phyloP scores from a whole-genome alignment of 2,113 vertebrate genomes.

The Corythoichthys haematopterus region DNA sequence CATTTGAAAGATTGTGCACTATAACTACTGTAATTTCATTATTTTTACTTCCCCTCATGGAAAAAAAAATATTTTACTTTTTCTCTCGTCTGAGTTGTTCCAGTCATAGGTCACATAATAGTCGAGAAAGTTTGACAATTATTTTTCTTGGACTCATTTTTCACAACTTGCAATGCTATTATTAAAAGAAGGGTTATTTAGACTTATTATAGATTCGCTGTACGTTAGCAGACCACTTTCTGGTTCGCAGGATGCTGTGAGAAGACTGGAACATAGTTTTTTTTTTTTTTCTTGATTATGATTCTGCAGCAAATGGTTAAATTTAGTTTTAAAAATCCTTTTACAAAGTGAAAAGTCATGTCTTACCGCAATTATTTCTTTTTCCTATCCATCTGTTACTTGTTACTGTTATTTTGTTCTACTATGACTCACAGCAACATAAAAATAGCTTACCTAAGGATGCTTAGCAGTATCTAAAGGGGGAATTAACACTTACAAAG shows the following conservation, averaged over 20 bases:
- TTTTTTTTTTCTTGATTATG: not conserved
- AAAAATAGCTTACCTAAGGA: not conserved
- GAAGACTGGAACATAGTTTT: not conserved
- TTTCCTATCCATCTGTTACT: not conserved
- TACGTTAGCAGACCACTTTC: not conserved
- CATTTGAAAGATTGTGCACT: not conserved
- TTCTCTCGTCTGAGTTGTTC: no score
- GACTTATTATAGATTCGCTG: not conserved
- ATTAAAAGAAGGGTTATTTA: no score
- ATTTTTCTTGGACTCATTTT: no score
- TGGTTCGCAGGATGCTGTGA: not conserved
- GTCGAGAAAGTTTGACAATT: no score
- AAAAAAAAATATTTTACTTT: no score
- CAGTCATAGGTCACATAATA: no score
- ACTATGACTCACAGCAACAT: not conserved
- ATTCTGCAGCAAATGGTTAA: not conserved
- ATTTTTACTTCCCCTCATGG: no score
- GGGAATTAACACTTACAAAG: not conserved
- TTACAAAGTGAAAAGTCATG: not conserved
- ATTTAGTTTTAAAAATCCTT: not conserved
- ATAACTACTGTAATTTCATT: no score
- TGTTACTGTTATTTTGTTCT: not conserved
- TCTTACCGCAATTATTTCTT: not conserved
- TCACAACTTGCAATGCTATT: no score
- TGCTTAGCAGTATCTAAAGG: not conserved